Percentiles rank a stretch among this genome's conserved stretches.
phyloP scores from a whole-genome alignment of 2,797 vertebrate genomes.

The Anomalospiza imberbis region DNA sequence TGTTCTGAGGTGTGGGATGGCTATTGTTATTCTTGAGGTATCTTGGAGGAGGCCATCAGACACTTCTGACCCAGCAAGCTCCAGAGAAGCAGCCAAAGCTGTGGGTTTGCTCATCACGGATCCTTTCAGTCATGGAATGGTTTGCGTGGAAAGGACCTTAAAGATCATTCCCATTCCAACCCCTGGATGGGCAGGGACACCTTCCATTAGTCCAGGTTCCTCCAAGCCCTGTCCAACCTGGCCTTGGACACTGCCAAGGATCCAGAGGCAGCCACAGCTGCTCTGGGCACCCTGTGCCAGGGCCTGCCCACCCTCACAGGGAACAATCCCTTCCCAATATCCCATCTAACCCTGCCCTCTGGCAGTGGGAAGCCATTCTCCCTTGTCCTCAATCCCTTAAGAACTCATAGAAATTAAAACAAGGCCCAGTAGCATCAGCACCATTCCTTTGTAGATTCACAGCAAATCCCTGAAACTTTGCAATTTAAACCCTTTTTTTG shows the following conservation, averaged over 20 bases:
- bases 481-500: background rate
- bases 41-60: background rate
- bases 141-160: background rate
- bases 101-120: background rate
- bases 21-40: background rate
- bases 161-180: background rate
- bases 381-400: background rate
- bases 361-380: background rate
- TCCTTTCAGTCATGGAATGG: too few relatives aligned
- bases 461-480: background rate
- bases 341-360: rapidly evolving
- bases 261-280: background rate
- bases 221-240: rapidly evolving
- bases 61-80: background rate
- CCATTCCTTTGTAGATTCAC: background rate
- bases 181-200: background rate
- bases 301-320: rapidly evolving
- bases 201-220: rapidly evolving
- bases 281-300: background rate
- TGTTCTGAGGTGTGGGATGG: background rate
- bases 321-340: background rate
- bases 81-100: background rate
- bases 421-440: background rate
- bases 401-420: background rate
- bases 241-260: background rate